Evolutionary conservation across 2,797 vertebrate genomes (phyloP), one percentile per base, ranked within the genome.

Genomic region (Delichon dasypus): DNA sequence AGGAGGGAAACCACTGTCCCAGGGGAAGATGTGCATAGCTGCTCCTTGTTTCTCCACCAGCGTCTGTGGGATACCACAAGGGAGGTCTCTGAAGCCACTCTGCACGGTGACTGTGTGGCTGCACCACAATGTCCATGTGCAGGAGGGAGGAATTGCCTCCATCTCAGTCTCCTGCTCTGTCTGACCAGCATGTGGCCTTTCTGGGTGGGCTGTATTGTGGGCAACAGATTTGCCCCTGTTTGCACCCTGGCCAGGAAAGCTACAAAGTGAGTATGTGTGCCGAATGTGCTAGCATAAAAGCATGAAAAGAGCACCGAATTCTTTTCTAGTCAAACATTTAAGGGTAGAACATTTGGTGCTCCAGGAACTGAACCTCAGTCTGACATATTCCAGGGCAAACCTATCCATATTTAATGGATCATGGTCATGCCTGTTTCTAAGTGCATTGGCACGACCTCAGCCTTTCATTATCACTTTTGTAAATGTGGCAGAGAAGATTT

Each of bases 401-500:
- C 34, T n/a, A 44, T 60, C 58, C 40, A 71, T 50, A 16, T 90
- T 82, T 93, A 80, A 79, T 76, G 58, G 62, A 36, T 60, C 5
- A 0, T 57, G 50, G 68, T 72, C 26, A 16, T 85, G 81, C 60
- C 58, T 71, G 40, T 85, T 90, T 86, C 71, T 86, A 74, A 94
- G 55, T 76, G 58, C 54, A 13, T 27, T 91, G 94, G 80, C 76
- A 62, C 54, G 80, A 55, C 27, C 21, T 87, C 80, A 86, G 54
- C 55, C 64, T 94, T 95, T 89, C 83, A 60, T 91, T 91, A 82
- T 57, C 55, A 34, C 76, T 95, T 95, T 95, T 87, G n/a, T 93
- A 91, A 91, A 78, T 70, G 70, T 55, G 50, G 22, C 66, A 77
- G 65, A 88, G 51, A 75, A 94, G 38, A 91, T 84, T 85, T 75